A percentile compares a stretch with the other conserved stretches of the same genome.
These are phyloP conservation scores for Galaxias olidus DNA, from an alignment of 2,797 vertebrate genomes.

Conservation along the genomic window DNA sequence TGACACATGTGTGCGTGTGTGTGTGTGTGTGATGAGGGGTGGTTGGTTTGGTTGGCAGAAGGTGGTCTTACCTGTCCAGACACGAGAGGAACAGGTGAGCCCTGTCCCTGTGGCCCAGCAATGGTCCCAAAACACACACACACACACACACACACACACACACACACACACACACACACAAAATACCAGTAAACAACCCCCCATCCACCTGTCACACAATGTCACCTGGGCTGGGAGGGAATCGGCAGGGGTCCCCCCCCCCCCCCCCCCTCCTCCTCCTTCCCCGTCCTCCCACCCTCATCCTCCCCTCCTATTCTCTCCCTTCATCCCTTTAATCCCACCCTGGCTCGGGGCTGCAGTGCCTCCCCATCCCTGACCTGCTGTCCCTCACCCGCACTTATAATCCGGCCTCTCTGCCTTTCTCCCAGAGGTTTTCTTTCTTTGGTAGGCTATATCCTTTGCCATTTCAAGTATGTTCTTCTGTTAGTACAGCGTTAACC, in stretches of 20 bases:
- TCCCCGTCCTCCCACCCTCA: conserved; percentile 23
- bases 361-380: no score
- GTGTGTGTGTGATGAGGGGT: conserved; percentile 36
- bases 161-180: conserved; percentile 21
- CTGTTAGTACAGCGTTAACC: no score
- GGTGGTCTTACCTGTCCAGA: conserved; percentile 73
- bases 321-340: no score
- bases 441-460: no score
- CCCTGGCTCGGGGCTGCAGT: conserved; percentile 34
- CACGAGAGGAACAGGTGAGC: conserved; percentile 76
- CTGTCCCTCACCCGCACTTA: no score
- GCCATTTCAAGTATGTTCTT: no score
- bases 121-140: conserved; percentile 29
- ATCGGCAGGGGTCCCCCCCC: conserved; percentile 54
- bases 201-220: conserved; percentile 67
- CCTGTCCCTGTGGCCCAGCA: conserved; percentile 68
- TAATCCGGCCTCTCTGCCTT: no score
- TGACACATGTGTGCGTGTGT: background rate
- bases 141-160: conserved; percentile 15
- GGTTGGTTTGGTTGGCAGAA: conserved; percentile 27
- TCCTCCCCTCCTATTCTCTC: conserved; percentile 2
- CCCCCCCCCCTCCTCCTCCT: conserved; percentile 34
- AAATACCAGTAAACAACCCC: conserved; percentile 41
- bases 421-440: no score
- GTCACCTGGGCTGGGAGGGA: conserved; percentile 44